Conservation (phyloP, 1,140 invertebrate genomes). For the Heliconius himera region DNA sequence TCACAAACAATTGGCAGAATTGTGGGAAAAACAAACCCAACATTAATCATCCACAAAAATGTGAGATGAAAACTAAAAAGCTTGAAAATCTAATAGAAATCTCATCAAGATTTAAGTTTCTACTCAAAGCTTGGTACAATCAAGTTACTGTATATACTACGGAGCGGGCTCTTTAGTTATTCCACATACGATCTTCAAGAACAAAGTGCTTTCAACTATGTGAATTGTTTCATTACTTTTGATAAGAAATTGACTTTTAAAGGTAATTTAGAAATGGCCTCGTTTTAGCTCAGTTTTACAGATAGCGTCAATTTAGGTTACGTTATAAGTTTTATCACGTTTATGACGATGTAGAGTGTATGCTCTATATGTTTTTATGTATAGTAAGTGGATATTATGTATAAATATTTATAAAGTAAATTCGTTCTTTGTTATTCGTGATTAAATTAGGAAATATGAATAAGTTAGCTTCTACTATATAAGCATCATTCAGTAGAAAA, state of each 20-base stretch:
- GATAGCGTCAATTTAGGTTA: constrained; percentile 1
- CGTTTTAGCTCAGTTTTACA: neutral
- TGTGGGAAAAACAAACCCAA: neutral
- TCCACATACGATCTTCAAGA: constrained; percentile 33
- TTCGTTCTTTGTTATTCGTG: too few relatives aligned
- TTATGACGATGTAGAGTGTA: neutral
- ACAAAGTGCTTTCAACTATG: constrained; percentile 24
- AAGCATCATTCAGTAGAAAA: too few relatives aligned
- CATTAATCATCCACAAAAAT: neutral
- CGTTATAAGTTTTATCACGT: neutral
- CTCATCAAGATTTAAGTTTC: constrained; percentile 39
- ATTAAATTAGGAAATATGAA: too few relatives aligned
- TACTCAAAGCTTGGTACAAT: constrained; percentile 32
- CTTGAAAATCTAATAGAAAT: constrained; percentile 37
- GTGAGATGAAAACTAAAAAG: constrained; percentile 13
- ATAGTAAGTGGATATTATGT: too few relatives aligned
- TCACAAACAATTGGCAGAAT: neutral
- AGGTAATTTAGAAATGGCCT: constrained; percentile 6
- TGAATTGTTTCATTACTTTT: constrained; percentile 30
- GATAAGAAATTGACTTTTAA: constrained; percentile 20
- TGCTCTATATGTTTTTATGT: too few relatives aligned
- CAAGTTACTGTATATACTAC: constrained; percentile 28
- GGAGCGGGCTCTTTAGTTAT: constrained; percentile 28
- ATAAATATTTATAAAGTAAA: too few relatives aligned
- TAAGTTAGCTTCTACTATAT: too few relatives aligned